phyloP scores from a whole-genome alignment of 2,113 vertebrate species.

The Uropsilus gracilis region DNA sequence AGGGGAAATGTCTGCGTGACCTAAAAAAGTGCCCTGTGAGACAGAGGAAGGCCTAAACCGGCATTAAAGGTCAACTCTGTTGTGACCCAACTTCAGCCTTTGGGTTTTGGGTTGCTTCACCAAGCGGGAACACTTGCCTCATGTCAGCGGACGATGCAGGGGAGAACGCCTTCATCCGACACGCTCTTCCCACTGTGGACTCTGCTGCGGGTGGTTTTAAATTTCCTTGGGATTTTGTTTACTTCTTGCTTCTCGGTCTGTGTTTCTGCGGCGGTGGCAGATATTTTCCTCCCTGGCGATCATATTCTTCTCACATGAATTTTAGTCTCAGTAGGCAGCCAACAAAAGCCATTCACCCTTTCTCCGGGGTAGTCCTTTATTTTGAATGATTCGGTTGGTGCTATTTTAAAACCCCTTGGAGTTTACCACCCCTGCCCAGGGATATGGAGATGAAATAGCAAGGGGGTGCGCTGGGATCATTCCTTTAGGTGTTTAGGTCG shows the following conservation, averaged over 20 bases:
- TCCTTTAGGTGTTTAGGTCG: background rate
- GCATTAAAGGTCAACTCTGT: background rate
- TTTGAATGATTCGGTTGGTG: slow-evolving; percentile 47
- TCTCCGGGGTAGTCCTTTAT: slow-evolving; percentile 36
- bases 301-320: slow-evolving; percentile 15
- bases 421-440: background rate
- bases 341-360: slow-evolving; percentile 28
- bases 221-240: slow-evolving; percentile 44
- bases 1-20: background rate
- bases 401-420: slow-evolving; percentile 45
- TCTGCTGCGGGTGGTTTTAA: background rate
- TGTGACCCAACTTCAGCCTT: background rate
- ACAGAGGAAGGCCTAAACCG: background rate
- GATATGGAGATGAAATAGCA: background rate
- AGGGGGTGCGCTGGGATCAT: background rate
- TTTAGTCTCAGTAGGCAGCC: slow-evolving; percentile 42
- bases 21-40: background rate
- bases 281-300: slow-evolving; percentile 37
- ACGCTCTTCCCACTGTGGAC: background rate
- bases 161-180: background rate
- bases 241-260: slow-evolving; percentile 30
- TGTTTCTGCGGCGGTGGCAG: slow-evolving; percentile 48
- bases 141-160: background rate
- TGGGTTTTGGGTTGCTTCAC: background rate
- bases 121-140: background rate